Base-by-base conservation (phyloP, 2,113 vertebrate genomes). In the Cavia porcellus region DNA sequence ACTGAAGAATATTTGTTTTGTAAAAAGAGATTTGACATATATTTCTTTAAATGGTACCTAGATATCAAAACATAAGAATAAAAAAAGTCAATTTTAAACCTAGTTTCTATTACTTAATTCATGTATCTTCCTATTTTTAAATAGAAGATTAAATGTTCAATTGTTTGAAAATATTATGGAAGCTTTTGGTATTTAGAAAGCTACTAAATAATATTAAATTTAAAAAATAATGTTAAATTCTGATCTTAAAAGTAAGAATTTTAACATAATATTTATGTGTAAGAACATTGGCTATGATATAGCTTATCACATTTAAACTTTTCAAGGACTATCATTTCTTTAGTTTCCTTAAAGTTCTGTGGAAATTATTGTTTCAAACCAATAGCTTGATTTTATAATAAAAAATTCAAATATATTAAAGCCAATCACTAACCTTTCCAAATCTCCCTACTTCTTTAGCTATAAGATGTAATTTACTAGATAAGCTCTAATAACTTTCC, bases 261-360 rank as follows among this genome's bases (percentile, higher is more conserved):
- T 96, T 70, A 89, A 61, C 42, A 35, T 62, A 7, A 55, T 50
- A 80, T 89, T 57, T 89, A 55, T 50, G 92, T 72, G 38, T 92
- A 85, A 85, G 88, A 89, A 61, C n/a, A 30, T 24, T 68, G 66
- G 22, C 14, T 61, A 70, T 22, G 13, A 64, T 30, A 5, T 9
- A 64, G 28, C 89, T 85, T 89, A 85, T 96, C 72, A 72, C 45
- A 86, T n/a, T 89, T 77, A 81, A 22, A 95, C 52, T 90, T 89
- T 5, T 92, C 38, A 95, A 96, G 15, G 25, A 47, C 32, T 92
- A 47, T 92, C 35, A 45, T 86, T 86, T 92, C 57, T 64, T 64
- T 89, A 94, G 3, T 62, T 91, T 35, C 79, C 88, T 89, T 62
- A 0, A 86, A 90, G 15, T 57, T 61, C 22, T 57, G 85, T 74